These are phyloP conservation scores for Promerops cafer DNA, from an alignment of 2,113 vertebrate species.

Conservation along the genomic window DNA sequence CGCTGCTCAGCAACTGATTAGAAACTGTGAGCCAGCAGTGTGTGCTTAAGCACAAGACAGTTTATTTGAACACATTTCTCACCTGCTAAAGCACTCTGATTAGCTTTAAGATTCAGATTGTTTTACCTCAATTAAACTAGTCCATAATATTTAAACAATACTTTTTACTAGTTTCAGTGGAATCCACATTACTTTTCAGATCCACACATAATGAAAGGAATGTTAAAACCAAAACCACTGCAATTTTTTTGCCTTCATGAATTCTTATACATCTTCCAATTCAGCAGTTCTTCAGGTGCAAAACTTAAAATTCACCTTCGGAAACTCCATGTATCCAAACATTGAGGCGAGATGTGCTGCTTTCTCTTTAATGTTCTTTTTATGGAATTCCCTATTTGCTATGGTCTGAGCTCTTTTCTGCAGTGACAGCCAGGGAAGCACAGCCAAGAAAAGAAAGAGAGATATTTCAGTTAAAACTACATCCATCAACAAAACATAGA, in stretches of 20 bases:
- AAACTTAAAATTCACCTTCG: constrained; percentile 83
- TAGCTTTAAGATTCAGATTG: neutral
- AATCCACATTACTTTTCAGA: neutral
- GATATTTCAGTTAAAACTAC: constrained; percentile 13
- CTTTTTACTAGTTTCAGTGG: neutral
- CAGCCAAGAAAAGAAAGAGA: constrained; percentile 19
- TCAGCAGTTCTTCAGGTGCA: neutral
- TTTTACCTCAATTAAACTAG: neutral
- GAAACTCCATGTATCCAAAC: constrained; percentile 77
- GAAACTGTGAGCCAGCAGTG: neutral
- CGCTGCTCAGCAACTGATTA: neutral
- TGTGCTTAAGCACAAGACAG: neutral
- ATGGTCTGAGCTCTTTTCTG: constrained; percentile 91
- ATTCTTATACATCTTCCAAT: neutral
- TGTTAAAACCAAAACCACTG: neutral
- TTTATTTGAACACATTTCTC: neutral
- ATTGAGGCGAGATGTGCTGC: constrained; percentile 87
- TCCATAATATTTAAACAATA: neutral
- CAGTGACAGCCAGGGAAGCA: constrained; percentile 27
- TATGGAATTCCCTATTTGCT: constrained; percentile 92
- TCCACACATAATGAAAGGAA: neutral
- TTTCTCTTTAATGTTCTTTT: constrained; percentile 97
- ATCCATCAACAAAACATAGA: neutral
- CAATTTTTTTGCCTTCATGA: neutral
- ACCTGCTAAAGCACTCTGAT: neutral